phyloP scores from a whole-genome alignment of 1,140 invertebrate genomes.

The Hyposmocoma kahamanoa region DNA sequence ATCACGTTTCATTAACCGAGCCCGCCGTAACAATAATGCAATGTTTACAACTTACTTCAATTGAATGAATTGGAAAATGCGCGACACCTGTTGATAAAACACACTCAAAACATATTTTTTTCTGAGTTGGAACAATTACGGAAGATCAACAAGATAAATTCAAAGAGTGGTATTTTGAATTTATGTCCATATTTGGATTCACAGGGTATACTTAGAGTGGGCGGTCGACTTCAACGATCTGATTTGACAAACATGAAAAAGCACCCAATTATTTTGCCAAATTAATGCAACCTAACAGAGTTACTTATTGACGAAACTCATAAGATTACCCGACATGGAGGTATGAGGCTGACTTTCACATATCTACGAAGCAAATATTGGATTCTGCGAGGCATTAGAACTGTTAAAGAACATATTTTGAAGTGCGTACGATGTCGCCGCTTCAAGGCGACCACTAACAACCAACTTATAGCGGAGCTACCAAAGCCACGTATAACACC shows the following conservation, averaged over 20 bases:
- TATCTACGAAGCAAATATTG: background rate
- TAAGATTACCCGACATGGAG: background rate
- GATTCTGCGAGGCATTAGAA: background rate
- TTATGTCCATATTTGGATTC: background rate
- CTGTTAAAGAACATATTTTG: background rate
- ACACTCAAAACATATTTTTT: background rate
- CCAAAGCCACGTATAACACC: conserved; percentile 26
- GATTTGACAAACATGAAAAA: background rate
- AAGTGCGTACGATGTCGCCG: background rate
- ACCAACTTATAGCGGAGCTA: conserved; percentile 43
- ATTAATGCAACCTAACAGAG: background rate
- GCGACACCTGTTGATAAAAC: background rate
- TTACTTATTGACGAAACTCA: background rate
- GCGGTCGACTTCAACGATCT: background rate
- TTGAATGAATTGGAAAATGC: background rate
- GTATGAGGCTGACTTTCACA: background rate
- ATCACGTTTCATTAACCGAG: background rate
- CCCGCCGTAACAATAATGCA: background rate
- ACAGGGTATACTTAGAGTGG: background rate
- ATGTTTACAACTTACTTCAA: background rate
- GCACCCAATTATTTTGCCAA: conserved; percentile 2
- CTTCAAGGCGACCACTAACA: background rate
- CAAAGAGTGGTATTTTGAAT: background rate
- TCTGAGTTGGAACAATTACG: background rate
- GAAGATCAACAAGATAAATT: background rate